Base-by-base conservation (phyloP, 2,888 invertebrate species). In the Ditula angustiorana region DNA sequence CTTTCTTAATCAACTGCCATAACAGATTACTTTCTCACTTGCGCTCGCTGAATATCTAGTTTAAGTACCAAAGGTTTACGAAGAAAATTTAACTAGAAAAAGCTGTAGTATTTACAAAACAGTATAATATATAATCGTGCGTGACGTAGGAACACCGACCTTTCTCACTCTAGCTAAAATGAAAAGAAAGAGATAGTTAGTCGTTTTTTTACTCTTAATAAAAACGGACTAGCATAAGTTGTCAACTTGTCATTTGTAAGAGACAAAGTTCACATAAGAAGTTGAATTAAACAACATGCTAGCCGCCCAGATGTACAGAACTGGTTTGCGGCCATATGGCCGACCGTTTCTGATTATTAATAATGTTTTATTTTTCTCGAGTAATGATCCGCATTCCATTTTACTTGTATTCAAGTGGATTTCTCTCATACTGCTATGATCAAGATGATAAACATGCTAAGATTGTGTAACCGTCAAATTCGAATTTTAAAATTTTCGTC, bases 241-340 rank as follows among this genome's bases (percentile, higher is more conserved):
- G 46, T 24, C 23, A 46, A 23, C 46, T 5, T 24, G n/a, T 23
- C 46, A 24, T 21, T n/a, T 33, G 13, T 24, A 11, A 33, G 33
- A 30, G n/a, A 53, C 35, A 13, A 53, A 23, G 33, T 23, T 33
- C 33, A 21, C n/a, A 23, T 10, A 21, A 53, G 35, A 21, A 50
- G 33, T 33, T 35, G 21, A 13, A 23, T 41, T 41, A 41, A 33
- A 53, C 33, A 30, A 33, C 53, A 23, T 33, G 23, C 44, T 30
- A 21, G 56, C 28, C 37, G 28, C 26, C 41, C 24, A 23, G 53
- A 55, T 56, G 55, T 41, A 37, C 55, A 13, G n/a, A 64, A 64
- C 64, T 44, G 64, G 64, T 64, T 64, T 64, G 52, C 35, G 58
- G 46, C 64, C 64, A 64, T 64, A 64, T 64, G 64, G 63, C 50